A percentile compares a stretch with the other conserved stretches of the same genome.
Conservation (phyloP, 2,888 invertebrate genomes). For the Heliconius cydno region DNA sequence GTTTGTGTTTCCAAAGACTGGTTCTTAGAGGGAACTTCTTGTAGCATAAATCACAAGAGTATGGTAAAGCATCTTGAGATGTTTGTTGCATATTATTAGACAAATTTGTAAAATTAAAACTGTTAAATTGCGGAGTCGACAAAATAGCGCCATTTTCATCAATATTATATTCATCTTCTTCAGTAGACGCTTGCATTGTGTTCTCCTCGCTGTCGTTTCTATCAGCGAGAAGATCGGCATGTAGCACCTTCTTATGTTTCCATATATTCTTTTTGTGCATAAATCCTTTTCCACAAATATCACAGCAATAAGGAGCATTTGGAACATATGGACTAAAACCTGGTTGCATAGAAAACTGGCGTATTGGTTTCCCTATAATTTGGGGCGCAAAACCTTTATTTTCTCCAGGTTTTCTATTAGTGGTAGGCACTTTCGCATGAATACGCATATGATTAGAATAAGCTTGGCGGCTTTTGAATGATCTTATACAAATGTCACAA, state of each 20-base stretch:
- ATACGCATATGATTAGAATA: slow-evolving; percentile 83
- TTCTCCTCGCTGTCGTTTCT: slow-evolving; percentile 79
- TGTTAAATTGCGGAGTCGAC: slow-evolving; percentile 79
- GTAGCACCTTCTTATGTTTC: slow-evolving; percentile 82
- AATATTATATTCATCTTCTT: slow-evolving; percentile 76
- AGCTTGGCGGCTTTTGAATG: slow-evolving; percentile 83
- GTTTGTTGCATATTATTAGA: slow-evolving; percentile 61
- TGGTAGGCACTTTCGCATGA: slow-evolving; percentile 79
- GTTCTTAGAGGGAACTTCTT: slow-evolving; percentile 77
- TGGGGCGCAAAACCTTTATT: slow-evolving; percentile 71
- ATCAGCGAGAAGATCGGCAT: slow-evolving; percentile 75
- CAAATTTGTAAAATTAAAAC: slow-evolving; percentile 75
- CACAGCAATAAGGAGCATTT: slow-evolving; percentile 83
- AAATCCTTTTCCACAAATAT: slow-evolving; percentile 85
- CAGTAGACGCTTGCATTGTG: slow-evolving; percentile 79
- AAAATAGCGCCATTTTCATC: slow-evolving; percentile 75
- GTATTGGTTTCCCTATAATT: slow-evolving; percentile 75
- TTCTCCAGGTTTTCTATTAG: slow-evolving; percentile 74
- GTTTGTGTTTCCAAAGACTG: slow-evolving; percentile 80
- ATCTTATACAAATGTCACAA: slow-evolving; percentile 84
- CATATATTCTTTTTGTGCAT: slow-evolving; percentile 83
- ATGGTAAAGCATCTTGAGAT: slow-evolving; percentile 64
- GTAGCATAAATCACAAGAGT: slow-evolving; percentile 75
- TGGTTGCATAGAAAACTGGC: slow-evolving; percentile 68
- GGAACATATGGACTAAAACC: slow-evolving; percentile 71